Evolutionary conservation across 2,888 invertebrate species (phyloP), one percentile per base, ranked within the genome.

Genomic region (Portevinia maculata): DNA sequence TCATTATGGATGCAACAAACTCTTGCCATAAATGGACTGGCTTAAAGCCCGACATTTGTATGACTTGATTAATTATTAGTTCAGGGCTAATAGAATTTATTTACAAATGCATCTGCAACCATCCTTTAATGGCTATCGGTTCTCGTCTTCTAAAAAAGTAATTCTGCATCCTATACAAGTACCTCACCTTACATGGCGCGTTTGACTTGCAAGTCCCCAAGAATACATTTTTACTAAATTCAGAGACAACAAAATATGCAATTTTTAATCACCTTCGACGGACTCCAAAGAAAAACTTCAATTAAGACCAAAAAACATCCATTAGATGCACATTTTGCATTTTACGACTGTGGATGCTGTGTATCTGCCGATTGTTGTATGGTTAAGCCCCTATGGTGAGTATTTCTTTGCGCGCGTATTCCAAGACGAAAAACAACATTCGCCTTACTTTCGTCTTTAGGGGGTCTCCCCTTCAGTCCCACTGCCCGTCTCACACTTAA

Each of bases 311-410:
- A 13, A 28, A 60, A 64, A 46, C 28, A 52, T 37, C n/a, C 64
- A 41, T 50, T 64, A 39, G 65, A 65, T 65, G 65, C 65, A 41
- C 53, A 65, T 53, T 65, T 65, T 65, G 65, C 52, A 53, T 65
- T 53, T 53, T 9, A 44, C 30, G 30, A 19, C 30, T 32, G 8
- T 15, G 1, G 30, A 1, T 13, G 13, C 30, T 13, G 11, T 62
- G 32, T 50, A 11, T 28, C 37, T 24, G 41, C 15, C 6, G 34
- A 21, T 5, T 11, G 50, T 37, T 52, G 30, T 19, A 53, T 44
- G 9, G 13, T 39, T 50, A 39, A 64, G 52, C 53, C 65, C 44
- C 53, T 53, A 53, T 13, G 65, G 52, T 32, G 53, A 30, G 64
- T 52, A 39, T 46, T 1, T 60, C 34, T 24, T 34, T 46, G 13